A percentile compares a stretch with the other conserved stretches of the same genome.
Conservation (phyloP, 2,888 invertebrate species). For the Cepaea hortensis region DNA sequence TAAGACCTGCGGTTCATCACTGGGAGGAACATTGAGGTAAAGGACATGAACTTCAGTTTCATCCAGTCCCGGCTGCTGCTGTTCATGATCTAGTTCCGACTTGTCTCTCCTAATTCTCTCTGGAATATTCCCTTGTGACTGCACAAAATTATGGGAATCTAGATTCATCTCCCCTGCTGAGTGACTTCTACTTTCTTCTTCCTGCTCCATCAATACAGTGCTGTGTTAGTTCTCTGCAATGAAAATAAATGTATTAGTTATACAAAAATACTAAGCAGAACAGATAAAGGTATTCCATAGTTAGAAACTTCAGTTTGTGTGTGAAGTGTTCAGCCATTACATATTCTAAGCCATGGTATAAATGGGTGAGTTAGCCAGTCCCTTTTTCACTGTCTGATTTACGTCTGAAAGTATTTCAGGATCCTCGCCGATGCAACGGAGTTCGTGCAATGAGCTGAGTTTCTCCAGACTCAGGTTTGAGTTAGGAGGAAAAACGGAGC, state of each 20-base stretch:
- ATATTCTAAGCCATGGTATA: too few relatives aligned
- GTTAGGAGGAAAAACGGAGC: too few relatives aligned
- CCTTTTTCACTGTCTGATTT: not conserved
- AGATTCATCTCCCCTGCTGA: not conserved
- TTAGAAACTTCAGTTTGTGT: not conserved
- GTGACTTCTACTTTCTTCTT: not conserved
- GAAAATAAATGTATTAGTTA: not conserved
- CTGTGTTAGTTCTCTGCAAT: not conserved
- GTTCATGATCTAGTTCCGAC: not conserved
- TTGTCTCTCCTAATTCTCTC: not conserved
- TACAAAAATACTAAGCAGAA: not conserved
- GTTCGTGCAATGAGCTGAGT: too few relatives aligned
- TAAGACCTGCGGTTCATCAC: constrained; percentile 43
- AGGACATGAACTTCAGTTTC: constrained; percentile 42
- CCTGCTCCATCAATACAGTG: not conserved
- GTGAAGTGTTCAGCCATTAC: not conserved
- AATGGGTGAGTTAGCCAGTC: not conserved
- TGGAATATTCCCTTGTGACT: not conserved
- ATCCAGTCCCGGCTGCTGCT: not conserved
- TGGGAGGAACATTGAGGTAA: constrained; percentile 40
- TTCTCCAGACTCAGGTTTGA: too few relatives aligned
- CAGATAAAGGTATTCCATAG: not conserved
- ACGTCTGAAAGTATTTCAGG: too few relatives aligned
- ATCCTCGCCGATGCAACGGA: too few relatives aligned
- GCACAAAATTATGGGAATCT: not conserved